Percentiles rank a stretch among this genome's conserved stretches.
These are phyloP conservation scores for Palloptera scutellata DNA, from an alignment of 2,888 invertebrate species.

Conservation along the genomic window DNA sequence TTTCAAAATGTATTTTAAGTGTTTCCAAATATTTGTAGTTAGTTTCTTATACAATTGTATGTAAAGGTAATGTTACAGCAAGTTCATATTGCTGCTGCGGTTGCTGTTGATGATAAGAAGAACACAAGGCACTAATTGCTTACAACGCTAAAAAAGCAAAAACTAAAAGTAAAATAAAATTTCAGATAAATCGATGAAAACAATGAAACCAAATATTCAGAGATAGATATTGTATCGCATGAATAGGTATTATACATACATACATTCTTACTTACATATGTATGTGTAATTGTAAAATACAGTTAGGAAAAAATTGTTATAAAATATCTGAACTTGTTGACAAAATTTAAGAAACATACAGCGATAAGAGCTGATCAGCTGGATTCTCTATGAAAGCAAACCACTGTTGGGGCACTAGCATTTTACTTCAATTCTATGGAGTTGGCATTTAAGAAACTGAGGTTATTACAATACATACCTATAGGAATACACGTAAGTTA, in stretches of 20 bases:
- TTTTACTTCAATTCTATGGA: no score
- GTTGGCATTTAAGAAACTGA: no score
- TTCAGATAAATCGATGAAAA: constrained; percentile 11
- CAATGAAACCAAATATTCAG: background rate
- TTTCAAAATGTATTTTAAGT: constrained; percentile 20
- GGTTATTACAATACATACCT: no score
- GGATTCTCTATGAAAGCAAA: no score
- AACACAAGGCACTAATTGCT: constrained; percentile 54
- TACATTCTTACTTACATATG: background rate
- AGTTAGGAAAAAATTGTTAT: no score
- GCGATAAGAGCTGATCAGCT: no score
- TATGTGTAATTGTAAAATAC: background rate
- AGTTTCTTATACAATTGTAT: no score
- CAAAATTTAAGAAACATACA: no score
- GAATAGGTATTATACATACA: background rate
- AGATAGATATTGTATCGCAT: background rate
- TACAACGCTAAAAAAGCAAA: constrained; percentile 43
- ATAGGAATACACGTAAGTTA: no score
- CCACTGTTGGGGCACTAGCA: no score
- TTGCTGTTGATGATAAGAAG: constrained; percentile 46
- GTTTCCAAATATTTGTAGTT: constrained; percentile 29
- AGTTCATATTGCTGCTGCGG: constrained; percentile 23
- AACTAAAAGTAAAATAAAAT: constrained; percentile 12
- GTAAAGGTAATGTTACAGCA: constrained; percentile 13
- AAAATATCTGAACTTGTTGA: no score